phyloP scores from a whole-genome alignment of 2,888 invertebrate species.

The Belgica antarctica region DNA sequence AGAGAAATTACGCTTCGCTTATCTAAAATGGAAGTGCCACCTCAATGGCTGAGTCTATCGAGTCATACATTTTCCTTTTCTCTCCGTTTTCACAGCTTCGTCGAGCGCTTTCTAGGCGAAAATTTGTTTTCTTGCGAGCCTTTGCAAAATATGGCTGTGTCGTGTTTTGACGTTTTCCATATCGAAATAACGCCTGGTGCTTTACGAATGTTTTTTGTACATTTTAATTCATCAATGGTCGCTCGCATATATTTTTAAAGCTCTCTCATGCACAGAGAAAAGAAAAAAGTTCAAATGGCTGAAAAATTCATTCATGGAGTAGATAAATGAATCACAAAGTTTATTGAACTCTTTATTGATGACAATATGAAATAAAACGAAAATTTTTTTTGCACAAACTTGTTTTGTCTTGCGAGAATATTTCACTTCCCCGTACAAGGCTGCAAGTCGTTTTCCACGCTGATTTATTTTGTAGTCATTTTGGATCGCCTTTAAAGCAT shows the following conservation, averaged over 20 bases:
- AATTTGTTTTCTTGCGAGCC: not conserved
- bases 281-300: conserved; percentile 23
- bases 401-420: not conserved
- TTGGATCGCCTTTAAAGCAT: no score
- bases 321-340: not conserved
- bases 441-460: no score
- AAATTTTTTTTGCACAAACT: not conserved
- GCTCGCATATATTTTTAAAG: not conserved
- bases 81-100: not conserved
- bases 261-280: conserved; percentile 21
- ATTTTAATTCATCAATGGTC: conserved; percentile 20
- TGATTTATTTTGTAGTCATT: no score
- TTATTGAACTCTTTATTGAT: not conserved
- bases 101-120: not conserved
- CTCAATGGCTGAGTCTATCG: conserved; percentile 7
- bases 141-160: conserved; percentile 24
- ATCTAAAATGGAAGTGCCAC: conserved; percentile 20
- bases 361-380: not conserved
- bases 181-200: conserved; percentile 21
- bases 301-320: conserved; percentile 10
- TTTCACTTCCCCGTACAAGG: no score
- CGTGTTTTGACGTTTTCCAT: conserved; percentile 10
- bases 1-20: not conserved
- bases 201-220: not conserved
- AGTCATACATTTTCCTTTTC: conserved; percentile 8